phyloP scores from a whole-genome alignment of 2,113 vertebrate species.

The Rattus norvegicus region DNA sequence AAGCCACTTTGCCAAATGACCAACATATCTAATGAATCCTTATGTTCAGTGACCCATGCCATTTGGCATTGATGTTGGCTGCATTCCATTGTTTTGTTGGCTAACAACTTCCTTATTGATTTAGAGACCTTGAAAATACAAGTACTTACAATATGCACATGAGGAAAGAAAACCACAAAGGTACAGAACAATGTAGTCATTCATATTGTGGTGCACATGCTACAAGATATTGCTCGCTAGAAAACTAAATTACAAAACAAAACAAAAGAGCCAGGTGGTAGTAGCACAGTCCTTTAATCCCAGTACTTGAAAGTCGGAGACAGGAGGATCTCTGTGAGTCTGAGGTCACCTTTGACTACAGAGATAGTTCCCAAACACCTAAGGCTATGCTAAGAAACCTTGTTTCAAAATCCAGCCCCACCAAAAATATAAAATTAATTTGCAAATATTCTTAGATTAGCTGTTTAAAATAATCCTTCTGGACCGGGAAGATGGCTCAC shows the following conservation, averaged over 20 bases:
- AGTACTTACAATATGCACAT: neutral
- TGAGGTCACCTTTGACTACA: neutral
- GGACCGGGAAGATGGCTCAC: neutral
- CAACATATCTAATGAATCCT: neutral
- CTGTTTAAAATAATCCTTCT: constrained; percentile 37
- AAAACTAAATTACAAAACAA: constrained; percentile 46
- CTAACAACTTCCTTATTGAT: constrained; percentile 12
- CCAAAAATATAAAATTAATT: neutral
- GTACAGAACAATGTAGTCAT: neutral
- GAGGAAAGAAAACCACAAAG: constrained; percentile 33
- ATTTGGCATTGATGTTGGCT: neutral
- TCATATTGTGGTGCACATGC: neutral
- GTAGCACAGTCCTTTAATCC: neutral
- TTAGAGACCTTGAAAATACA: neutral
- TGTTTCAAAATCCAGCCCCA: neutral
- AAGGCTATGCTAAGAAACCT: neutral
- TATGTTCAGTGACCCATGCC: neutral
- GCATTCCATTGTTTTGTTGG: neutral
- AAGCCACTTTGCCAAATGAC: neutral
- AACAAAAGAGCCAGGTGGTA: neutral
- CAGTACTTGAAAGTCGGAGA: neutral
- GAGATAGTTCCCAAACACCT: neutral
- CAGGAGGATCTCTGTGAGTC: neutral
- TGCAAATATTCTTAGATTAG: constrained; percentile 29
- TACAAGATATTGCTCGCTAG: constrained; percentile 29